Percentiles rank a stretch among this genome's conserved stretches.
Evolutionary conservation across 2,113 vertebrate genomes (phyloP).

Genomic region (Arothron firmamentum): DNA sequence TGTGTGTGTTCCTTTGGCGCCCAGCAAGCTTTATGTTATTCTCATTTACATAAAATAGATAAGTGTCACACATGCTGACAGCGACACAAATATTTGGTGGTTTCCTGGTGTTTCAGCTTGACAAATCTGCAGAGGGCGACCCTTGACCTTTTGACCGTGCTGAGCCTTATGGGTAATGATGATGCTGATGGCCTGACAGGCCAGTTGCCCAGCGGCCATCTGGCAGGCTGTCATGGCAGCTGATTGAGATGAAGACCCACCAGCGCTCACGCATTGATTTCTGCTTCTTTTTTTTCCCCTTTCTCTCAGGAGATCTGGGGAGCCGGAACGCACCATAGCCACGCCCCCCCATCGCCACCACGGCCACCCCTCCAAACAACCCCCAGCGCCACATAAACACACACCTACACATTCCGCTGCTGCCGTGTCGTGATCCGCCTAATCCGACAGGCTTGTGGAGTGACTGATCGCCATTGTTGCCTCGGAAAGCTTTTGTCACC

Average conservation of each 20-base stretch:
- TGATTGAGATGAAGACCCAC: slow-evolving; percentile 75
- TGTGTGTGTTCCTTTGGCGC: slow-evolving; percentile 4
- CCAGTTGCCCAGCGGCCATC: slow-evolving; percentile 72
- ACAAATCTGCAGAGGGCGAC: slow-evolving; percentile 60
- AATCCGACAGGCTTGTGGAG: slow-evolving; percentile 66
- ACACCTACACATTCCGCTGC: slow-evolving; percentile 64
- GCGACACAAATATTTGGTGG: slow-evolving; percentile 47
- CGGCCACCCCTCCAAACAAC: slow-evolving; percentile 8
- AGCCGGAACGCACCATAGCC: slow-evolving; percentile 15
- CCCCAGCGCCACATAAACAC: slow-evolving; percentile 41
- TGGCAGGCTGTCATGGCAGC: slow-evolving; percentile 70
- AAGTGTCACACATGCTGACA: slow-evolving; percentile 46
- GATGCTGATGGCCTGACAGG: slow-evolving; percentile 72
- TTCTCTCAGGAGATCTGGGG: slow-evolving; percentile 32
- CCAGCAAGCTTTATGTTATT: slow-evolving; percentile 7
- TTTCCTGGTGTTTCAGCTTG: slow-evolving; percentile 48
- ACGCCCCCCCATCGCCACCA: neutral
- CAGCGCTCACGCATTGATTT: slow-evolving; percentile 64
- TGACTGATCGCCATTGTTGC: slow-evolving; percentile 74
- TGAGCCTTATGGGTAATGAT: slow-evolving; percentile 72
- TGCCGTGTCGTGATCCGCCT: slow-evolving; percentile 61
- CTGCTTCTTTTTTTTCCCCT: slow-evolving; percentile 19
- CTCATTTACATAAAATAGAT: slow-evolving; percentile 45
- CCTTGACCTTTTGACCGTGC: slow-evolving; percentile 67
- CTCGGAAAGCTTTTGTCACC: slow-evolving; percentile 71